Conservation (phyloP, 2,888 invertebrate species). For the Clostera curtula region DNA sequence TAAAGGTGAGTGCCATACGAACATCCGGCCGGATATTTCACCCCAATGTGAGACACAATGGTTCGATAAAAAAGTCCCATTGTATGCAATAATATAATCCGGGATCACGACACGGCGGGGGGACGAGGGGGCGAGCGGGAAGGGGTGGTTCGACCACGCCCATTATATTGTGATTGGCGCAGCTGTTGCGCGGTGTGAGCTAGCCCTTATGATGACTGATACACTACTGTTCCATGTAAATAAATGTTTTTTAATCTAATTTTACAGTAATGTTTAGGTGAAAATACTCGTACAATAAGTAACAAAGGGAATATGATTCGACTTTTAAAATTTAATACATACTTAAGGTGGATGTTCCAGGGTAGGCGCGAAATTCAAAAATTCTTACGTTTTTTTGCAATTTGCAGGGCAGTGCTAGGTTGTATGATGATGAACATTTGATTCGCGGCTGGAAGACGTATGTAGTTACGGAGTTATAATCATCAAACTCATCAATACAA, state of each 20-base stretch:
- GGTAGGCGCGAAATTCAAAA: too few relatives aligned
- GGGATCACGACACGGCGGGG: conserved; percentile 45
- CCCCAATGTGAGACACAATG: conserved; percentile 65
- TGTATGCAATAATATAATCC: conserved; percentile 69
- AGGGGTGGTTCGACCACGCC: conserved; percentile 54
- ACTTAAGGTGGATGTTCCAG: too few relatives aligned
- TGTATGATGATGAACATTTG: too few relatives aligned
- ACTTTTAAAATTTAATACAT: too few relatives aligned
- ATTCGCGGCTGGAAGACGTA: too few relatives aligned
- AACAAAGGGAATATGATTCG: too few relatives aligned
- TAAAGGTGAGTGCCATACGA: conserved; percentile 62
- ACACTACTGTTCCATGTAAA: conserved; percentile 11
- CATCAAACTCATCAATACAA: too few relatives aligned
- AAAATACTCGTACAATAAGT: too few relatives aligned
- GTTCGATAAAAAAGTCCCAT: conserved; percentile 67
- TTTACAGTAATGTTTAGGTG: too few relatives aligned
- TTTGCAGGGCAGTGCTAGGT: too few relatives aligned
- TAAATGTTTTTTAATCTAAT: conserved; percentile 15
- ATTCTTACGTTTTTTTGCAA: too few relatives aligned
- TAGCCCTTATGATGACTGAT: conserved; percentile 36
- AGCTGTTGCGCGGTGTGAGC: conserved; percentile 61
- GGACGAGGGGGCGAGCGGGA: conserved; percentile 30
- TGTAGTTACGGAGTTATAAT: too few relatives aligned
- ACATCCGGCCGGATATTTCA: conserved; percentile 74
- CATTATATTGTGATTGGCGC: conserved; percentile 72